These are phyloP conservation scores for Timema cristinae DNA, from an alignment of 2,888 invertebrate species.

Conservation along the genomic window DNA sequence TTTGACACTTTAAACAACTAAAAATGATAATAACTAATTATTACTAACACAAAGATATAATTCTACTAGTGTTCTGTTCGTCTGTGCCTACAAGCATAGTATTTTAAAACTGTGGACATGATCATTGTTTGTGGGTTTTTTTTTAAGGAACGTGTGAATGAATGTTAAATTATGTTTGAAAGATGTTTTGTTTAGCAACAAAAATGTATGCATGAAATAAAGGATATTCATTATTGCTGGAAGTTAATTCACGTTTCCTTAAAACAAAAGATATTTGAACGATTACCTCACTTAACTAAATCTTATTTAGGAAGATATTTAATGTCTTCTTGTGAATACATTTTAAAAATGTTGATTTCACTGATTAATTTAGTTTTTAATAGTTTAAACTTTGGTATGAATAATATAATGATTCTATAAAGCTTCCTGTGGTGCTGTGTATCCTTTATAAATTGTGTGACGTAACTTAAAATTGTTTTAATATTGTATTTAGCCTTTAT, in stretches of 20 bases:
- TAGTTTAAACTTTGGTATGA: no score
- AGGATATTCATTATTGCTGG: no score
- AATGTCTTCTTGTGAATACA: no score
- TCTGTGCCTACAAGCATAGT: slow-evolving; percentile 11
- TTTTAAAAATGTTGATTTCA: no score
- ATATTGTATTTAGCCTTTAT: no score
- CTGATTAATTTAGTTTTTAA: no score
- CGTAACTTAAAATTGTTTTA: neutral
- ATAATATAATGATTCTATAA: no score
- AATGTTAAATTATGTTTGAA: slow-evolving; percentile 14
- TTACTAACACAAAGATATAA: slow-evolving; percentile 14
- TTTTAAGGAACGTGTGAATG: slow-evolving; percentile 15
- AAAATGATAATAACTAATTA: slow-evolving; percentile 11
- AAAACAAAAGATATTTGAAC: no score
- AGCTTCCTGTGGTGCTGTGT: neutral
- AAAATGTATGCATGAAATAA: no score
- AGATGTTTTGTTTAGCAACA: neutral
- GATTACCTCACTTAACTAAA: no score
- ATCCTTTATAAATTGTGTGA: slow-evolving; percentile 18
- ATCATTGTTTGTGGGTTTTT: slow-evolving; percentile 1
- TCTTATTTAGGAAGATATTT: no score
- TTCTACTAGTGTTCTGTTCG: slow-evolving; percentile 19
- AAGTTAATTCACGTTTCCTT: no score
- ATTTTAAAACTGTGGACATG: neutral
- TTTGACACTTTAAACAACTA: slow-evolving; percentile 22